Evolutionary conservation across 2,113 vertebrate genomes (phyloP), one percentile per base, ranked within the genome.

Genomic region (Chloroceryle aenea): DNA sequence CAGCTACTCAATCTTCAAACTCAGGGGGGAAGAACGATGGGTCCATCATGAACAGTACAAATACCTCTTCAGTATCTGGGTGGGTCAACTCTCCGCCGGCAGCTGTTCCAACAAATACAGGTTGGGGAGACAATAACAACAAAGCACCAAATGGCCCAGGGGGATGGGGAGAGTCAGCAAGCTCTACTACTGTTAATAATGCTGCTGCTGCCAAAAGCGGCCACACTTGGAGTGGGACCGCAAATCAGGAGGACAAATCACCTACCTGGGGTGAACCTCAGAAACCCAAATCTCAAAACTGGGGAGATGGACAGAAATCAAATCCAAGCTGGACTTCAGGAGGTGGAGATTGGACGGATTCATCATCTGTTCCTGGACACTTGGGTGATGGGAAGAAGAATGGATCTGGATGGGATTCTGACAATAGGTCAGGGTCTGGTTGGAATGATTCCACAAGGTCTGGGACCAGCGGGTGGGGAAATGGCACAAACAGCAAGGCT

Each of bases 11-110:
- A 85, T 98, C 99, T 96, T 98, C 99, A 97, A 98, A 98, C 96
- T 99, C 99, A 97, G 98, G 98, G 97, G 99, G 98, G 91, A 99
- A 99, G 98, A 98, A 87, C 85, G 99, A 99, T 96, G 98, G 98
- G 96, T 98, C 99, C 96, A 97, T 97, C 97, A 95, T 94, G 97
- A 98, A 97, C 98, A 98, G 98, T 98, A 97, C 99, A 97, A 98
- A 99, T 98, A 98, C 98, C 97, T 98, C 98, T 97, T 98, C 99
- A 97, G 98, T 98, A 93, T 98, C 99, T 77, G 98, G 99, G 96
- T 99, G 99, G 99, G 98, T 98, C 97, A 98, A 96, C 90, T 98
- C 99, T 64, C 98, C 98, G 43, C 98, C 99, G 59, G 94, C 97
- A 95, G 94, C 98, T 89, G 97, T 95, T 97, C 97, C 98, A 93